A percentile compares a stretch with the other conserved stretches of the same genome.
Conservation (phyloP, 2,113 vertebrate species). For the Barnardius zonarius region DNA sequence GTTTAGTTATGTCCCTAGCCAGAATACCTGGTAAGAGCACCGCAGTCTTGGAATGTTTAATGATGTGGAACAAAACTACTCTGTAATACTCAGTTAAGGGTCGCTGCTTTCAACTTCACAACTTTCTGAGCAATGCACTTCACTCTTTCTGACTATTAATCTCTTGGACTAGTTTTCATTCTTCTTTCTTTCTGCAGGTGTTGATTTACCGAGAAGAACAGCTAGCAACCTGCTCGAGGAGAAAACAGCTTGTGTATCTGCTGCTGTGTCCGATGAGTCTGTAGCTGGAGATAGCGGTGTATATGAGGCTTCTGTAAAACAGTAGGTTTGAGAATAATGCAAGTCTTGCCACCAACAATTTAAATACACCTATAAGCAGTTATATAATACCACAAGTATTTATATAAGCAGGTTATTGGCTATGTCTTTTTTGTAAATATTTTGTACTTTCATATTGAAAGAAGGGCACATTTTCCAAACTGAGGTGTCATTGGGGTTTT, state of each 20-base stretch:
- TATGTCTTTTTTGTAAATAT: not conserved
- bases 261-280: constrained; percentile 85
- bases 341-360: not conserved
- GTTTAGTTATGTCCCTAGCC: not conserved
- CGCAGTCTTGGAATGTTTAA: constrained; percentile 9
- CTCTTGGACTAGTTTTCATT: not conserved
- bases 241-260: constrained; percentile 78
- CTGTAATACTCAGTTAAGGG: not conserved
- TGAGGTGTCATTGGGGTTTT: not conserved
- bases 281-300: constrained; percentile 86
- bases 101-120: not conserved
- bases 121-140: not conserved
- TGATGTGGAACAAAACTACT: not conserved
- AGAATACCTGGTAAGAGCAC: not conserved
- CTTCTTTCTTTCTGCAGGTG: constrained; percentile 53
- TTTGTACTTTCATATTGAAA: not conserved
- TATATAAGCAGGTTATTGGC: not conserved
- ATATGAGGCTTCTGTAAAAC: constrained; percentile 82
- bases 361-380: not conserved
- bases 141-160: not conserved
- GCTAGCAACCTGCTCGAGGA: constrained; percentile 68
- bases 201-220: constrained; percentile 65
- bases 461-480: not conserved
- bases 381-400: not conserved
- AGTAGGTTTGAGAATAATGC: constrained; percentile 61